Conservation (phyloP, 2,888 invertebrate genomes). For the Operophtera brumata region DNA sequence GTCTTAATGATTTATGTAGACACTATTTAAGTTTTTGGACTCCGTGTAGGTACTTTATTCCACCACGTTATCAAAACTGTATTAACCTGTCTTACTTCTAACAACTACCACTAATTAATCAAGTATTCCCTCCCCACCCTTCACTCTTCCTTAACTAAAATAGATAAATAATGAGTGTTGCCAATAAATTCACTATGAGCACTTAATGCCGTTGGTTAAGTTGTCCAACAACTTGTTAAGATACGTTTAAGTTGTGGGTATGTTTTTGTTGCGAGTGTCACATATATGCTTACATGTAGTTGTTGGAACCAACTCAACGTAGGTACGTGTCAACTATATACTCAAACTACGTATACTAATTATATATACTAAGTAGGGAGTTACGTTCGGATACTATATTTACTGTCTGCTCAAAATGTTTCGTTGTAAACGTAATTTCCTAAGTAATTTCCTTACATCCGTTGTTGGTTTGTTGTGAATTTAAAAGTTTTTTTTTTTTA, state of each 20-base stretch:
- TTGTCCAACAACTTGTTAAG: constrained; percentile 35
- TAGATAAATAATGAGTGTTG: constrained; percentile 49
- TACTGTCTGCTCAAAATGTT: too few species aligned
- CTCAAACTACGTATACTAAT: too few species aligned
- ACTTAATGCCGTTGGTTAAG: constrained; percentile 43
- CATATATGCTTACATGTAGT: not conserved
- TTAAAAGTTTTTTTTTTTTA: too few species aligned
- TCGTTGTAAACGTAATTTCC: too few species aligned
- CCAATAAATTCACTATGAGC: constrained; percentile 54
- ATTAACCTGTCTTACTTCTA: constrained; percentile 1
- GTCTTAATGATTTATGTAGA: too few species aligned
- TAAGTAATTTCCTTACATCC: too few species aligned
- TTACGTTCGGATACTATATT: too few species aligned
- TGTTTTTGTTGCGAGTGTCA: constrained; percentile 46
- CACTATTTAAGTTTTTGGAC: too few species aligned
- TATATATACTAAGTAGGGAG: too few species aligned
- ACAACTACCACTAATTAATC: constrained; percentile 25
- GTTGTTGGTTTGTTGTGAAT: too few species aligned
- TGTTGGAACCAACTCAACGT: not conserved
- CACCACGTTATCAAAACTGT: not conserved
- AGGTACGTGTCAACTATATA: not conserved
- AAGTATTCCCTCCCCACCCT: constrained; percentile 17
- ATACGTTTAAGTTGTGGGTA: constrained; percentile 41
- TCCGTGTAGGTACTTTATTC: too few species aligned
- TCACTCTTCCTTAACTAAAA: constrained; percentile 31